Conservation (phyloP, 2,113 vertebrate species). For the Apodemus sylvaticus region DNA sequence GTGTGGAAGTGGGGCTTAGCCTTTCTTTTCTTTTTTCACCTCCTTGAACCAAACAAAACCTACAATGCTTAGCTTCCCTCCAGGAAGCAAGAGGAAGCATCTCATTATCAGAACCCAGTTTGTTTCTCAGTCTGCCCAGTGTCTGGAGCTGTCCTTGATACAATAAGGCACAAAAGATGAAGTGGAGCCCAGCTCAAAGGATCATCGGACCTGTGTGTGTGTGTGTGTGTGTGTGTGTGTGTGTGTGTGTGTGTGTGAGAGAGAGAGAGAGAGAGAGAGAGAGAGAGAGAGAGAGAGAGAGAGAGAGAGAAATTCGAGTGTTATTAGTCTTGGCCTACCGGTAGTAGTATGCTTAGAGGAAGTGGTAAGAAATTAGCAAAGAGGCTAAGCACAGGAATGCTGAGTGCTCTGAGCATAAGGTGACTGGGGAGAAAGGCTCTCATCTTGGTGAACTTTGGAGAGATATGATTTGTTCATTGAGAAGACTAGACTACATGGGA, state of each 20-base stretch:
- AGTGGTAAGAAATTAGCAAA: not conserved
- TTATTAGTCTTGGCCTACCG: rapidly evolving
- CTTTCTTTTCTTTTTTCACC: not conserved
- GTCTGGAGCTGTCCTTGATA: not conserved
- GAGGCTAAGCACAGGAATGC: not conserved
- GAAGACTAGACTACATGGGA: not conserved
- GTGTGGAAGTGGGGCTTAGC: not conserved
- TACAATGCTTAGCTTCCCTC: not conserved
- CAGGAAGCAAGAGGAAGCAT: not conserved
- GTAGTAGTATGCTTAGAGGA: not conserved
- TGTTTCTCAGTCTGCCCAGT: not conserved
- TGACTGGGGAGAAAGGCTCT: not conserved
- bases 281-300: not conserved
- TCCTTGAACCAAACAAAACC: not conserved
- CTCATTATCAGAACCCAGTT: not conserved
- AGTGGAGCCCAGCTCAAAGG: not conserved
- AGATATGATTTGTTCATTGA: not conserved
- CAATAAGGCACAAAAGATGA: not conserved
- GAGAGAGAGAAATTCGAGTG: not conserved
- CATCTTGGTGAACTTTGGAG: not conserved
- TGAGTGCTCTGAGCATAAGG: not conserved
- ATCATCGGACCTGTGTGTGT: not conserved
- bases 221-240: not conserved
- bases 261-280: not conserved
- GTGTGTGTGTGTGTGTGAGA: not conserved